A percentile compares a stretch with the other conserved stretches of the same genome.
phyloP scores from a whole-genome alignment of 2,113 vertebrate genomes.

The Alces alces region DNA sequence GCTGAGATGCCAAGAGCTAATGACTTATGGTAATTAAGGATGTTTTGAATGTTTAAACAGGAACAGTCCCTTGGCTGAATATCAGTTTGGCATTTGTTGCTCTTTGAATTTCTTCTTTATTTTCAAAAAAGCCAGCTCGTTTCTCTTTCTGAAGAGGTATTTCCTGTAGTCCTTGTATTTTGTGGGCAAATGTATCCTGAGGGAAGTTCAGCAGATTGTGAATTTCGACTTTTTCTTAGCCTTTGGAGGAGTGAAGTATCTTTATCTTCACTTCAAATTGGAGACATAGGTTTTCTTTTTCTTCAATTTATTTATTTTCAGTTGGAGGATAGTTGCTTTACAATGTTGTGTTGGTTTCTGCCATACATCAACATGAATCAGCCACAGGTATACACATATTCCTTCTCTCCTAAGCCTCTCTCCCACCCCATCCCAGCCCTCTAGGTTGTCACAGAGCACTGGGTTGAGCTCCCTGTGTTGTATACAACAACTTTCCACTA shows the following conservation, averaged over 20 bases:
- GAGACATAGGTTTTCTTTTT: neutral
- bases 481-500: neutral
- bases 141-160: slow-evolving; percentile 3
- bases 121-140: neutral
- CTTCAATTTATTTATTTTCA: neutral
- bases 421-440: neutral
- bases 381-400: neutral
- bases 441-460: neutral
- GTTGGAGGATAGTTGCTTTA: neutral
- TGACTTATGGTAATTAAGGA: slow-evolving; percentile 7
- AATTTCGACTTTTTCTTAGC: neutral
- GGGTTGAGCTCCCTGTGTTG: neutral
- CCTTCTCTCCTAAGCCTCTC: neutral
- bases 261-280: neutral
- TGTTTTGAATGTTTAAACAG: slow-evolving; percentile 44
- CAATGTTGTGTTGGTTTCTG: neutral
- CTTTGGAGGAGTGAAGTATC: neutral
- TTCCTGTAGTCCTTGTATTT: slow-evolving; percentile 43
- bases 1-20: neutral
- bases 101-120: slow-evolving; percentile 27
- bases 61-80: slow-evolving; percentile 1
- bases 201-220: slow-evolving; percentile 35
- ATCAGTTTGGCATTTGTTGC: neutral
- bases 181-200: slow-evolving; percentile 30
- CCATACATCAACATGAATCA: neutral